Conservation (phyloP, 92 coral and sea anemone genomes). For the Palythoa caribaeorum region DNA sequence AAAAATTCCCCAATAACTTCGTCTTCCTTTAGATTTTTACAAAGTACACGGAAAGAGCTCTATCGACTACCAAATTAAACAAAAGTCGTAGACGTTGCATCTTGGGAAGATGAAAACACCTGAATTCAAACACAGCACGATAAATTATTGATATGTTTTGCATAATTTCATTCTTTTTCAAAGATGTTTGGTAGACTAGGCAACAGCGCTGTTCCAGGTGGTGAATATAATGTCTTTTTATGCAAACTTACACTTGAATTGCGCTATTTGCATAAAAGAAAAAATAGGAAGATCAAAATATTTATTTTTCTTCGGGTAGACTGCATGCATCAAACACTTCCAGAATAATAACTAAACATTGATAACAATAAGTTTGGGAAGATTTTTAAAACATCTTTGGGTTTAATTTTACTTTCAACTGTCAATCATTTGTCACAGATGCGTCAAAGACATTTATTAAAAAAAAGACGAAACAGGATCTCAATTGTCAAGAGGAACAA, state of each 20-base stretch:
- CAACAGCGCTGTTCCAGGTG: slow-evolving; percentile 16
- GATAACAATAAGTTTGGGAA: not conserved
- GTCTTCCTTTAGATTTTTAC: not conserved
- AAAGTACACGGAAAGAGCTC: not conserved
- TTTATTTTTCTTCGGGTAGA: slow-evolving; percentile 17
- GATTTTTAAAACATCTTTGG: not conserved
- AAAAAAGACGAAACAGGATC: slow-evolving; percentile 23
- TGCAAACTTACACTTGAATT: not conserved
- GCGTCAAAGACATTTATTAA: slow-evolving; percentile 20
- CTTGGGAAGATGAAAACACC: slow-evolving; percentile 1
- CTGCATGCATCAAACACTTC: not conserved
- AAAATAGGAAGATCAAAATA: slow-evolving; percentile 12
- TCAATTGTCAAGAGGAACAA: not conserved
- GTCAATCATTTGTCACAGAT: slow-evolving; percentile 30
- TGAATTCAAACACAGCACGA: slow-evolving; percentile 25
- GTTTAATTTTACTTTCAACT: slow-evolving; percentile 1
- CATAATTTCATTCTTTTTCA: slow-evolving; percentile 12
- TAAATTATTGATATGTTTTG: slow-evolving; percentile 27
- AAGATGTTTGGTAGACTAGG: slow-evolving; percentile 12
- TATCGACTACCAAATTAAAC: not conserved
- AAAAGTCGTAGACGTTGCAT: slow-evolving; percentile 2
- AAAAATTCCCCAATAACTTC: not conserved
- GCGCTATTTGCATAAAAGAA: slow-evolving; percentile 1
- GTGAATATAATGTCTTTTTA: not conserved
- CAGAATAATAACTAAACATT: not conserved